Evolutionary conservation across 1,140 invertebrate genomes (phyloP).

Genomic region (Physella acuta): DNA sequence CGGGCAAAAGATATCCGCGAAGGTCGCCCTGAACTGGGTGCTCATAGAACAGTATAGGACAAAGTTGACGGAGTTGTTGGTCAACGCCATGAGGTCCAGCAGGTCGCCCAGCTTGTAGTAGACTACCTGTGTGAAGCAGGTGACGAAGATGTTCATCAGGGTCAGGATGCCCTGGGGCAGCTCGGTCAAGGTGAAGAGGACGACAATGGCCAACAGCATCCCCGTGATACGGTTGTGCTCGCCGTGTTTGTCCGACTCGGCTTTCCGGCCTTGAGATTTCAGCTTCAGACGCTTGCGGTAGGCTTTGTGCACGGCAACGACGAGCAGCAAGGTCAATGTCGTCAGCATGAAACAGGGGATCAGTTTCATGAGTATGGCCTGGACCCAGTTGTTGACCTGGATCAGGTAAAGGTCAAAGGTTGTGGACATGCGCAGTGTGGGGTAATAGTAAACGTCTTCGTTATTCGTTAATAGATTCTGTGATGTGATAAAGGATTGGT

Average conservation of each 20-base stretch:
- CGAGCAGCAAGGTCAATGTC: slow-evolving; percentile 59
- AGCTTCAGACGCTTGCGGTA: slow-evolving; percentile 53
- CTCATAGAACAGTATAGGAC: slow-evolving; percentile 93
- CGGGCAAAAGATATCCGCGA: slow-evolving; percentile 60
- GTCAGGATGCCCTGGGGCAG: slow-evolving; percentile 68
- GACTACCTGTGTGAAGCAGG: slow-evolving; percentile 47
- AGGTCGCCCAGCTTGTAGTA: slow-evolving; percentile 76
- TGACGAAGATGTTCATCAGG: slow-evolving; percentile 39
- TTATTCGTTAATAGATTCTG: neutral
- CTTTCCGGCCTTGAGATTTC: slow-evolving; percentile 50
- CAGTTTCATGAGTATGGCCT: slow-evolving; percentile 56
- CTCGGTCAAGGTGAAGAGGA: slow-evolving; percentile 84
- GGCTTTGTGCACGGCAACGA: slow-evolving; percentile 60
- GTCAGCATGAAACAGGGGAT: slow-evolving; percentile 62
- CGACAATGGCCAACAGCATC: slow-evolving; percentile 84
- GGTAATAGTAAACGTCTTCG: neutral
- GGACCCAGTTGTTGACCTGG: slow-evolving; percentile 53
- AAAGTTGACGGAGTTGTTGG: slow-evolving; percentile 91
- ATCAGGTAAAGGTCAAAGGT: slow-evolving; percentile 7
- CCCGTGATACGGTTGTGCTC: slow-evolving; percentile 82
- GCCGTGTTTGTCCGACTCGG: slow-evolving; percentile 52
- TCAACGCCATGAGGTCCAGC: slow-evolving; percentile 86
- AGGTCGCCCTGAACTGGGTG: slow-evolving; percentile 86
- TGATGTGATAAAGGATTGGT: neutral
- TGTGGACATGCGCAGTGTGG: neutral